Evolutionary conservation across 2,797 vertebrate species (phyloP), one percentile per base, ranked within the genome.

Genomic region (Meda fulgida): DNA sequence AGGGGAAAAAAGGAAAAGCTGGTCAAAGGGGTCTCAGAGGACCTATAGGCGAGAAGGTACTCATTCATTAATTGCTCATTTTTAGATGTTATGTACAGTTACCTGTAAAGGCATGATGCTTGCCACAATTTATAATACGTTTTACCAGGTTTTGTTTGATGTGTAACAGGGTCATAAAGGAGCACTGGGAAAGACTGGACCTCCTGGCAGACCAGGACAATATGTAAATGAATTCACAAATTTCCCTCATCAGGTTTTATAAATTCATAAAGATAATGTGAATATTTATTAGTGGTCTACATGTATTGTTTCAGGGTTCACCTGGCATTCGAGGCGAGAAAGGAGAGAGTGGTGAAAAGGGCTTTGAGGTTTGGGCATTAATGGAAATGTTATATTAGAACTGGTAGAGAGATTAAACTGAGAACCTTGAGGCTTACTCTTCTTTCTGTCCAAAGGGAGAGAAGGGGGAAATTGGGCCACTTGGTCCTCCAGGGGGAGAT

Each of bases 1-100:
- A 96, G 96, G 96, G 96, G 48, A 96, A 93, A 90, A 89, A 89
- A 89, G 96, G 96, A 75, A 96, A 92, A 91, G 87, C 89, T n/a
- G 96, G 95, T 70, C 90, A 73, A n/a, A 92, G 93, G 85, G 93
- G 94, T 11, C 88, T 86, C 0, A 91, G 95, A 86, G 96, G 96
- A 3, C 71, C 63, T 40, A 89, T 19, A 60, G 96, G 96, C 63
- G 91, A 86, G 83, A 95, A 96, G 95, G 96, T 96, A 89, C 84
- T 92, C 51, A 38, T n/a, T 75, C 7, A 73, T 72, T 46, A 21
- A 77, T 72, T 43, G 43, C 26, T 66, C 1, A 81, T 65, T 31
- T 29, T 55, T 60, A 23, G n/a, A 26, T 19, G 18, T 29, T 31
- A 4, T 4, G 75, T 26, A 31, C 31, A 31, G 31, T 31, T 85